phyloP scores from a whole-genome alignment of 1,140 invertebrate genomes.

The Scaptomyza hsui region DNA sequence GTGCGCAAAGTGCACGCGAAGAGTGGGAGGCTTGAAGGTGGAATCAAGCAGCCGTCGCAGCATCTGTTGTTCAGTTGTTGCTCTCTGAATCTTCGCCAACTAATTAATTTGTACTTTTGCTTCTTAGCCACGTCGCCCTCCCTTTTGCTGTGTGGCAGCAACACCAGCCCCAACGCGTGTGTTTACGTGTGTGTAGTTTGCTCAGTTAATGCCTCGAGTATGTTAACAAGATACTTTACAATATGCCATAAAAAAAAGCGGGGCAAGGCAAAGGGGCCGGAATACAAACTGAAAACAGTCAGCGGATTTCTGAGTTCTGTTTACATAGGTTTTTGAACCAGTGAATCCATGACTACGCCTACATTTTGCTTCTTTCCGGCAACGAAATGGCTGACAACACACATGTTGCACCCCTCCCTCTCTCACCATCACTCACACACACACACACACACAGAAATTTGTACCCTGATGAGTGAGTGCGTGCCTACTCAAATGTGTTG shows the following conservation, averaged over 20 bases:
- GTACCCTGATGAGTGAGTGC: slow-evolving; percentile 39
- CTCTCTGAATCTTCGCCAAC: slow-evolving; percentile 47
- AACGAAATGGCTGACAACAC: slow-evolving; percentile 53
- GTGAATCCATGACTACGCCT: neutral
- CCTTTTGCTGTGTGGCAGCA: neutral
- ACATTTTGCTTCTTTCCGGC: slow-evolving; percentile 22
- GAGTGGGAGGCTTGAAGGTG: neutral
- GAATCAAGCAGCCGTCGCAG: neutral
- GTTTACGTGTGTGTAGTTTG: slow-evolving; percentile 57
- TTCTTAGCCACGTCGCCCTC: slow-evolving; percentile 12
- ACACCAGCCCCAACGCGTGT: neutral
- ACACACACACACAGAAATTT: neutral
- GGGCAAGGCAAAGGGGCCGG: slow-evolving; percentile 10
- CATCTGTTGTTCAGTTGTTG: slow-evolving; percentile 23
- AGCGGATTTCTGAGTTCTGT: slow-evolving; percentile 65
- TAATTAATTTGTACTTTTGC: slow-evolving; percentile 65
- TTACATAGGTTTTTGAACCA: slow-evolving; percentile 60
- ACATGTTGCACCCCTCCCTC: slow-evolving; percentile 39
- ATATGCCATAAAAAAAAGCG: slow-evolving; percentile 67
- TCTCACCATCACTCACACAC: slow-evolving; percentile 10
- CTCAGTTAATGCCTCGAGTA: slow-evolving; percentile 68
- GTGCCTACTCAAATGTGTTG: slow-evolving; percentile 76
- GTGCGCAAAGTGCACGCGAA: slow-evolving; percentile 32
- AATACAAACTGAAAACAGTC: slow-evolving; percentile 61
- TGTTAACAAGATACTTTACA: slow-evolving; percentile 77